These are phyloP conservation scores for Enteromius thamalakanensis DNA, from an alignment of 2,797 vertebrate genomes.

Conservation along the genomic window DNA sequence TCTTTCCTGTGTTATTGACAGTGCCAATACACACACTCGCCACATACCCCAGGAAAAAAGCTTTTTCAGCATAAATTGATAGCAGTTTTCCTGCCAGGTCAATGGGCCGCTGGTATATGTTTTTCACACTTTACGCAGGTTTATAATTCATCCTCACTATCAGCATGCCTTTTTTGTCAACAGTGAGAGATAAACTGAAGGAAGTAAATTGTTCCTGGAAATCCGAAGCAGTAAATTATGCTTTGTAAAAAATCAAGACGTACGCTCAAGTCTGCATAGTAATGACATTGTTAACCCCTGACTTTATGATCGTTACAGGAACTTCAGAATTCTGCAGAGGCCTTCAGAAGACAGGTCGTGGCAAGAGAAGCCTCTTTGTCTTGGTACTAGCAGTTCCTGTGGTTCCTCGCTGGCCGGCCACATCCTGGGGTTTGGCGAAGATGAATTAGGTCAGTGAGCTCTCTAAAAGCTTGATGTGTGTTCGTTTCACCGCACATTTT, in stretches of 20 bases:
- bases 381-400: constrained; percentile 87
- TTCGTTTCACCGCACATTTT: constrained; percentile 3
- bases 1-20: constrained; percentile 54
- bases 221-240: constrained; percentile 3
- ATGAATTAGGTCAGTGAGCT: constrained; percentile 88
- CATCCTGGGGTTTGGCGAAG: constrained; percentile 95
- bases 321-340: constrained; percentile 95
- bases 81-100: constrained; percentile 63
- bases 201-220: constrained; percentile 27
- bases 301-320: constrained; percentile 75
- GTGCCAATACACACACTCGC: constrained; percentile 60
- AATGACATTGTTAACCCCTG: constrained; percentile 6
- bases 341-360: constrained; percentile 83
- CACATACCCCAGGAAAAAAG: constrained; percentile 60
- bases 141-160: constrained; percentile 71
- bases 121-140: constrained; percentile 70
- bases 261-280: neutral
- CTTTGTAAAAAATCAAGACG: constrained; percentile 7
- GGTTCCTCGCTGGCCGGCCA: constrained; percentile 88
- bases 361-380: constrained; percentile 94
- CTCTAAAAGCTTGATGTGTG: constrained; percentile 20
- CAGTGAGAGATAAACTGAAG: constrained; percentile 66
- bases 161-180: constrained; percentile 66
- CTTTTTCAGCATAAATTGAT: constrained; percentile 68
- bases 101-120: constrained; percentile 51